Base-by-base conservation (phyloP, 2,797 vertebrate species). In the Sylvilagus floridanus region DNA sequence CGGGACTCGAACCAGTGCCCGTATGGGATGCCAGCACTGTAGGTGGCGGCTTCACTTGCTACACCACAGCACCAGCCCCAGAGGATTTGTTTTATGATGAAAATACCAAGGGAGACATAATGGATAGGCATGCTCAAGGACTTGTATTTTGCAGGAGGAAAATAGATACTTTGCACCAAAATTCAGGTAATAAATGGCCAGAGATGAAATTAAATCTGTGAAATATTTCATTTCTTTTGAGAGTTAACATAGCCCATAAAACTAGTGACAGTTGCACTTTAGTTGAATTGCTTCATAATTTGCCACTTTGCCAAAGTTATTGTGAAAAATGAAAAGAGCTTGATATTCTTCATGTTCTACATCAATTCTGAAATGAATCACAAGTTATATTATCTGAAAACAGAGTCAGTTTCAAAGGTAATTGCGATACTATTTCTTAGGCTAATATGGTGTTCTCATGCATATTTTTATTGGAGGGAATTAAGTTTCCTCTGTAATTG, bases 251-350 rank as follows among this genome's bases (percentile, higher is more conserved):
- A 91, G 21, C 32, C 63, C 90, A 93, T 97, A 93, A 95, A 93
- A 94, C 79, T 66, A 82, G 84, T 35, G 52, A 21, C 76, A 91
- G 22, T 87, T 94, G 28, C 24, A 75, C 57, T 93, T 94, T 83
- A 91, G 79, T 76, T 77, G 50, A 95, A 93, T 88, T 95, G 79
- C 78, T 72, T 1, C 81, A n/a, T 93, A 86, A 95, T 95, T 88
- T 86, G 26, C 60, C 78, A 90, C 82, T 93, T 97, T 93, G 37
- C 52, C 63, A 72, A 88, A 87, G 87, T 95, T 96, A 95, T 57
- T 96, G 12, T 87, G 71, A 94, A 83, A 83, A 84, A 84, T 84
- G 82, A 83, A 75, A 93, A 90, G 26, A 84, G 78, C 42, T 69
- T 84, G 66, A 47, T 91, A 42, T 93, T 94, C 50, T 96, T 92